Evolutionary conservation across 2,113 vertebrate species (phyloP).

Genomic region (Pteropus alecto): DNA sequence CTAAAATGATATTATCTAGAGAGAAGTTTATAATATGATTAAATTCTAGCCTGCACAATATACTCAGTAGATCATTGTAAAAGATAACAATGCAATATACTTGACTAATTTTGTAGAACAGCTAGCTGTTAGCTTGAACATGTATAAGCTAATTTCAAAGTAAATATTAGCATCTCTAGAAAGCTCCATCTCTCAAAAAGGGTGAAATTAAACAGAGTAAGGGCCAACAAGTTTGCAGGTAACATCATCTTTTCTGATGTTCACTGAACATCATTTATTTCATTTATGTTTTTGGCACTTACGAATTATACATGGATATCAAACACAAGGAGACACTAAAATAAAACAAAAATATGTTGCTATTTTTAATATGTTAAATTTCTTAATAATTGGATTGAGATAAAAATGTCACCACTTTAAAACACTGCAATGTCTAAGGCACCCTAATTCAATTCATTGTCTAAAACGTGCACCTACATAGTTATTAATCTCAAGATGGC

Average conservation of each 20-base stretch:
- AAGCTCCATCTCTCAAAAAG: slow-evolving; percentile 56
- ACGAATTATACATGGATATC: slow-evolving; percentile 22
- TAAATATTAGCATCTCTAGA: slow-evolving; percentile 74
- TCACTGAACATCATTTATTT: slow-evolving; percentile 38
- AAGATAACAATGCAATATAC: neutral
- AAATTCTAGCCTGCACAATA: slow-evolving; percentile 37
- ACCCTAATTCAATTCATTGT: slow-evolving; percentile 21
- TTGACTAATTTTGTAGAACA: slow-evolving; percentile 61
- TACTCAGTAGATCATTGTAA: neutral
- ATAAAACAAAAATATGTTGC: slow-evolving; percentile 40
- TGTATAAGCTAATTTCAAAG: slow-evolving; percentile 59
- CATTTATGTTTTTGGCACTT: slow-evolving; percentile 19
- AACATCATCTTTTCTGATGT: slow-evolving; percentile 58
- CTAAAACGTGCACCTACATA: neutral
- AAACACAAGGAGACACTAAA: neutral
- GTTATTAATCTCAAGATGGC: slow-evolving; percentile 38
- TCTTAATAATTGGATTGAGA: neutral
- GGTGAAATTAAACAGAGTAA: slow-evolving; percentile 73
- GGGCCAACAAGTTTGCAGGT: slow-evolving; percentile 67
- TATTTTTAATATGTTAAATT: neutral
- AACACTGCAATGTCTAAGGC: neutral
- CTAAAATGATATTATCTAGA: neutral
- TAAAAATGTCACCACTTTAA: fast-evolving
- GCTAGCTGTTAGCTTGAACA: slow-evolving; percentile 63
- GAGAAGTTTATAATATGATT: slow-evolving; percentile 41